Base-by-base conservation (phyloP, 2,113 vertebrate species). In the Ctenodactylus gundi region DNA sequence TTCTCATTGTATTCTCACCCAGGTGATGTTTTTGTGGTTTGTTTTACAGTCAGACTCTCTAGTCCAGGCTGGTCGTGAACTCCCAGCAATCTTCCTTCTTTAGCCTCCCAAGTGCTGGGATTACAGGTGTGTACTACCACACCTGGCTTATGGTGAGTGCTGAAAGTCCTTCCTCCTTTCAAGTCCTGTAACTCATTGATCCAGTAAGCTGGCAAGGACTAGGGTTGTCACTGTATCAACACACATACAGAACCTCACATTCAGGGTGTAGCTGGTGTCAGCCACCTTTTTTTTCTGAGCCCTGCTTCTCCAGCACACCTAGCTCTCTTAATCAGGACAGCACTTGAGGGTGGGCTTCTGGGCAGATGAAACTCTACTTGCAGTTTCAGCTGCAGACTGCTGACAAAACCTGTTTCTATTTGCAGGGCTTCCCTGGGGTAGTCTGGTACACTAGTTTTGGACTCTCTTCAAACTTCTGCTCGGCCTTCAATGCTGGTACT, bases 351-450 rank as follows among this genome's bases (percentile, higher is more conserved):
- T 88, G 73, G 75, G 83, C 46, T 94, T 93, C 84, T 51, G 14
- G 57, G 60, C 31, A 83, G 55, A 82, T 57, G 60, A 70, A 67
- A n/a, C n/a, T 49, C 82, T 34, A 34, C 31, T 70, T 31, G 36
- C 20, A 49, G 44, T n/a, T 93, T 91, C 70, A 83, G 87, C 89
- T 73, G 10, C 34, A 44, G 5, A 65, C 55, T 67, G 57, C 87
- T 93, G 80, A 70, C 1, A 6, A 77, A 55, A 51, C 60, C 68
- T 39, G 36, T 68, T 95, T 91, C 92, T 94, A 95, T 94, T 86
- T 87, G 90, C 17, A 58, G 83, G 44, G 34, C 34, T 91, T 94
- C 90, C 87, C 84, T 68, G 7, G 39, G 85, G 68, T 77, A 84
- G 65, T 10, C 62, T 72, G 9, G 3, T 86, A 73, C 83, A 93